Base-by-base conservation (phyloP, 2,888 invertebrate genomes). In the Fragum whitleyi region DNA sequence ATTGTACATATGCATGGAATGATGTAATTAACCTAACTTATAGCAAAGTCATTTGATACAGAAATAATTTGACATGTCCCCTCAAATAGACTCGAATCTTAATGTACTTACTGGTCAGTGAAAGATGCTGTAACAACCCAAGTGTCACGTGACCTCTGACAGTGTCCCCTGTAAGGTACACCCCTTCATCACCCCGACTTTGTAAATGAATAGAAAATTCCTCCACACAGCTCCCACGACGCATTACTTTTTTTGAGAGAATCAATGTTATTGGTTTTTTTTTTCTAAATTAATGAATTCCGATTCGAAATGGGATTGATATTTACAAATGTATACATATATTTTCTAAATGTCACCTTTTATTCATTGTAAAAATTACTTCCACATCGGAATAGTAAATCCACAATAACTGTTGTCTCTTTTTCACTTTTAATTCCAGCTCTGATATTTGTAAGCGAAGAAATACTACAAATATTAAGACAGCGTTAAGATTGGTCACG, bases 41-140 rank as follows among this genome's bases (percentile, higher is more conserved):
- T n/a, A n/a, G n/a, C n/a, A n/a, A n/a, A n/a, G n/a, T n/a, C n/a
- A n/a, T n/a, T n/a, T n/a, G n/a, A n/a, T n/a, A n/a, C n/a, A n/a
- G n/a, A n/a, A n/a, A n/a, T n/a, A n/a, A n/a, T n/a, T n/a, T n/a
- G n/a, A n/a, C n/a, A n/a, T n/a, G n/a, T n/a, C n/a, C n/a, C n/a
- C n/a, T n/a, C n/a, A n/a, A n/a, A n/a, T n/a, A n/a, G n/a, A n/a
- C n/a, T n/a, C n/a, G n/a, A n/a, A n/a, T n/a, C n/a, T n/a, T n/a
- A n/a, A n/a, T n/a, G n/a, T n/a, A 79, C 83, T 78, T 73, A 83
- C 83, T 57, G 55, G 83, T 80, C 14, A 80, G 61, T 11, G 75
- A 68, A 23, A 79, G 26, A 28, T 76, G 79, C 26, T 77, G 78
- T 21, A 68, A 61, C 11, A 77, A 29, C 32, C 77, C 79, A 32